These are phyloP conservation scores for Orchestes rusci DNA, from an alignment of 2,888 invertebrate species.

Conservation along the genomic window DNA sequence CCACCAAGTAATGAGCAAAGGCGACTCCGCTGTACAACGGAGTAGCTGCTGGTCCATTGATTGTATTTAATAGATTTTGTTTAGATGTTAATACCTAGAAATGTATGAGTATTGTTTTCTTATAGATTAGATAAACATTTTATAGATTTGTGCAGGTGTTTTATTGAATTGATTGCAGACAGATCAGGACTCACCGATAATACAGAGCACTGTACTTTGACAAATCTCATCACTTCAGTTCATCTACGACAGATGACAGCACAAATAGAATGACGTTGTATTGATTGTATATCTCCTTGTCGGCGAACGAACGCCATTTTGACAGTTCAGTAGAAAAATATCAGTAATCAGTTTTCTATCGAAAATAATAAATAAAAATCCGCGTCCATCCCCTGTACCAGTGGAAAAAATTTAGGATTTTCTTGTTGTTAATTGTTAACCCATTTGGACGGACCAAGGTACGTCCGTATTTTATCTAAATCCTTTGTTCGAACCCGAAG, in stretches of 20 bases:
- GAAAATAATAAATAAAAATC: conserved; percentile 39
- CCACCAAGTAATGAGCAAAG: too few relatives aligned
- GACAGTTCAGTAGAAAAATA: conserved; percentile 42
- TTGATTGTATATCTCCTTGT: conserved; percentile 31
- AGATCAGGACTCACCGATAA: too few relatives aligned
- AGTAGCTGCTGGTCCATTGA: too few relatives aligned
- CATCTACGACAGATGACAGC: conserved; percentile 10
- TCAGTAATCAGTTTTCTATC: conserved; percentile 38
- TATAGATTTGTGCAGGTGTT: too few relatives aligned
- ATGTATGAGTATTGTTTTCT: too few relatives aligned
- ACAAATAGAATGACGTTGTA: conserved; percentile 13
- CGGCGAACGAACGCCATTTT: conserved; percentile 48
- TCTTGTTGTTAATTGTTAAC: conserved; percentile 47
- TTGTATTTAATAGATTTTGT: too few relatives aligned
- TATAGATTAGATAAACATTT: too few relatives aligned
- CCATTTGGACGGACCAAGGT: conserved; percentile 79
- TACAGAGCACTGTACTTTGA: too few relatives aligned
- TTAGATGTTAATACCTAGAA: too few relatives aligned
- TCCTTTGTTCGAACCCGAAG: conserved; percentile 23
- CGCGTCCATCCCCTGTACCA: conserved; percentile 44
- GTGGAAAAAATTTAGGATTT: conserved; percentile 40
- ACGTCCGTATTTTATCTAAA: conserved; percentile 40
- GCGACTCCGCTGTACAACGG: too few relatives aligned
- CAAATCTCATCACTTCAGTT: too few relatives aligned
- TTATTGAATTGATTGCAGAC: too few relatives aligned